Evolutionary conservation across 30 jellyfish, hydroid and myxozoan species (phyloP).

Genomic region (Catostylus mosaicus): DNA sequence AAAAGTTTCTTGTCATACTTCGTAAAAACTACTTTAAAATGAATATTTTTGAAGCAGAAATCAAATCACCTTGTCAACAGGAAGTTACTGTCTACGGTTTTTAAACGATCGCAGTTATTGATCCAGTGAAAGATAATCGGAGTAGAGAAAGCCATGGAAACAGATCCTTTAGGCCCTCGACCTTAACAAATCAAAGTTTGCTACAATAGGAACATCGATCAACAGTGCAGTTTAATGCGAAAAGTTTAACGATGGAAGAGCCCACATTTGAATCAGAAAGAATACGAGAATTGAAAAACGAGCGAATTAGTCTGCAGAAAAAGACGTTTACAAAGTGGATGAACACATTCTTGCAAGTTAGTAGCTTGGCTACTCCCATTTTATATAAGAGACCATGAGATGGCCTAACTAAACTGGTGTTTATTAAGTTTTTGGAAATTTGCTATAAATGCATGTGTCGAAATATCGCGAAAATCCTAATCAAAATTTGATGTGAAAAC

Average conservation of each 20-base stretch:
- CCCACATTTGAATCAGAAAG: constrained; percentile 83
- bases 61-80: too few relatives aligned
- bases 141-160: constrained; percentile 11
- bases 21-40: too few relatives aligned
- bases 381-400: too few relatives aligned
- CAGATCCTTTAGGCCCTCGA: constrained; percentile 1
- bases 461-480: too few relatives aligned
- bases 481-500: too few relatives aligned
- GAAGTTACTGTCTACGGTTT: too few relatives aligned
- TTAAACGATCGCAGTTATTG: too few relatives aligned
- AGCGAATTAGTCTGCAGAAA: constrained; percentile 78
- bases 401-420: not conserved
- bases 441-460: too few relatives aligned
- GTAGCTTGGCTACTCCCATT: too few relatives aligned
- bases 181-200: not conserved
- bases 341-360: constrained; percentile 72
- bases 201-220: not conserved
- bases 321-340: constrained; percentile 92
- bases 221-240: not conserved
- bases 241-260: constrained; percentile 40
- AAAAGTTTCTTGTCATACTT: too few relatives aligned
- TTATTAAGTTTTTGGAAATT: too few relatives aligned
- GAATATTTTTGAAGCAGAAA: not conserved
- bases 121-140: too few relatives aligned
- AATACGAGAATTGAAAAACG: constrained; percentile 80